A percentile compares a stretch with the other conserved stretches of the same genome.
These are phyloP conservation scores for Anoncus sp. DNA, from an alignment of 2,888 invertebrate genomes.

Conservation along the genomic window DNA sequence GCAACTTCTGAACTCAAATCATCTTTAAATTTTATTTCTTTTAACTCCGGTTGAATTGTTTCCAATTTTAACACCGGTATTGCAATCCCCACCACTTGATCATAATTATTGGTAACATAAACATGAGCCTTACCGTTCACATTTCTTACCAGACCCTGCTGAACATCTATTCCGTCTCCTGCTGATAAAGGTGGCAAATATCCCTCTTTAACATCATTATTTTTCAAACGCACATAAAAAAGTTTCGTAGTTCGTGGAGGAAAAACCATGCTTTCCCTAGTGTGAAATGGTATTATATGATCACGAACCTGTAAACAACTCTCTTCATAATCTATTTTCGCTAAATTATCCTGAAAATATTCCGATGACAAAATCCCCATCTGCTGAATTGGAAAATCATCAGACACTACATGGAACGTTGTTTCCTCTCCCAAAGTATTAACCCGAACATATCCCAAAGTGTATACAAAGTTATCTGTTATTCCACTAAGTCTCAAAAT, in stretches of 20 bases:
- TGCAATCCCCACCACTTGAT: background rate
- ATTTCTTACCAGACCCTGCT: slow-evolving; percentile 5
- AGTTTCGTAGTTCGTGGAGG: background rate
- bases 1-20: background rate
- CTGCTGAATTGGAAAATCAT: slow-evolving; percentile 24
- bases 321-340: slow-evolving; percentile 34
- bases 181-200: slow-evolving; percentile 11
- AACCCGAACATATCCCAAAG: background rate
- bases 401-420: slow-evolving; percentile 5
- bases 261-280: slow-evolving; percentile 25
- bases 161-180: slow-evolving; percentile 10
- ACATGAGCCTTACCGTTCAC: slow-evolving; percentile 25
- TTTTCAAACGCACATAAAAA: slow-evolving; percentile 10
- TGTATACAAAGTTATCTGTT: background rate
- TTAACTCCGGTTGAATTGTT: background rate
- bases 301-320: slow-evolving; percentile 7
- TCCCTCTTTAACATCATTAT: slow-evolving; percentile 11
- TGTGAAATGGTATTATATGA: slow-evolving; percentile 9
- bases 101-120: slow-evolving; percentile 13
- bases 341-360: slow-evolving; percentile 27
- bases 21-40: background rate
- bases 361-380: slow-evolving; percentile 22
- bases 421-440: background rate
- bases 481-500: slow-evolving; percentile 18
- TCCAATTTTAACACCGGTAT: background rate